Evolutionary conservation across 2,888 invertebrate genomes (phyloP).

Genomic region (Nomada fucata): DNA sequence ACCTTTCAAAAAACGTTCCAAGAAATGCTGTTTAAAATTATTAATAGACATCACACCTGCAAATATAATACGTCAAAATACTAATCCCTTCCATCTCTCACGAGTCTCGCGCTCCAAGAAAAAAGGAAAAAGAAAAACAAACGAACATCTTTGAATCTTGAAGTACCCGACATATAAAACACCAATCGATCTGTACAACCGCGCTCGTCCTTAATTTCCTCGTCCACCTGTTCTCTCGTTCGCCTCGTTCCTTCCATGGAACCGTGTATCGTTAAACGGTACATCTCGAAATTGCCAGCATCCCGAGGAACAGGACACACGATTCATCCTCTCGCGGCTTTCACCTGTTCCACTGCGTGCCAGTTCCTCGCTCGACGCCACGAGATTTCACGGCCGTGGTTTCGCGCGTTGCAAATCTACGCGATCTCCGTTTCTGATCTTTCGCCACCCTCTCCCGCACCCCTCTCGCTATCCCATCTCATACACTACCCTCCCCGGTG

Average conservation of each 20-base stretch:
- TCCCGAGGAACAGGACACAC: conserved; percentile 9
- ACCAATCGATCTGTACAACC: background rate
- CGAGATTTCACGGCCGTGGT: conserved; percentile 47
- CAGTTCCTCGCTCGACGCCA: background rate
- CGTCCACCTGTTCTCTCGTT: background rate
- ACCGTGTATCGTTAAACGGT: background rate
- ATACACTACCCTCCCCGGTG: background rate
- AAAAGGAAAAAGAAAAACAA: too few relatives aligned
- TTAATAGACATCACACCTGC: too few relatives aligned
- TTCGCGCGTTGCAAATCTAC: conserved; percentile 50
- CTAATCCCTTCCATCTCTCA: too few relatives aligned
- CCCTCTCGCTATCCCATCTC: background rate
- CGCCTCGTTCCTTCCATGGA: background rate
- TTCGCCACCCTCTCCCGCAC: background rate
- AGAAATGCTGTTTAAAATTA: too few relatives aligned
- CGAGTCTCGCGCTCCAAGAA: too few relatives aligned
- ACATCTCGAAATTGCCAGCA: conserved; percentile 1
- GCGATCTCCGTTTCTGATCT: conserved; percentile 50
- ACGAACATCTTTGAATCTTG: too few relatives aligned
- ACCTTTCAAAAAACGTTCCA: too few relatives aligned
- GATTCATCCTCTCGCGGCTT: conserved; percentile 34
- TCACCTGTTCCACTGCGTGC: conserved; percentile 52
- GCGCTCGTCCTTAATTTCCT: background rate
- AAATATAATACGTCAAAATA: too few relatives aligned
- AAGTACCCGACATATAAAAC: too few relatives aligned